Evolutionary conservation across 2,797 vertebrate species (phyloP).

Genomic region (Sebastes hopkinsi): DNA sequence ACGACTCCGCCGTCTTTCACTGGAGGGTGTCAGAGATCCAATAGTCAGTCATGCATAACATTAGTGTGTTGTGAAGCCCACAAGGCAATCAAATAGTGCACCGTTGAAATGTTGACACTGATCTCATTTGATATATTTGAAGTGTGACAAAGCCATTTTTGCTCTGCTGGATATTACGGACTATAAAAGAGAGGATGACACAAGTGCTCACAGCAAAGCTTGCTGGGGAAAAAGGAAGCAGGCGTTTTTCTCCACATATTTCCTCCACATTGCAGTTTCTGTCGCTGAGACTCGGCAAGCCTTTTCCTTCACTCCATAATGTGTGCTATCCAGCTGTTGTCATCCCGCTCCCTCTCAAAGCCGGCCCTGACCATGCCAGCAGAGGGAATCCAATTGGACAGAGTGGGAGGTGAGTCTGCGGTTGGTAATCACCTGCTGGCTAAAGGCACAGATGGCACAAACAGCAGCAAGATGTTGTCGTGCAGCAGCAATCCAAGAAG

Average conservation of each 20-base stretch:
- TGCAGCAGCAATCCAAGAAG: constrained; percentile 62
- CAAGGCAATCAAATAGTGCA: constrained; percentile 74
- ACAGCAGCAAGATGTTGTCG: constrained; percentile 68
- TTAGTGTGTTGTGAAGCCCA: constrained; percentile 70
- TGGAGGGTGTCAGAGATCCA: constrained; percentile 72
- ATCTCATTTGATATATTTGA: constrained; percentile 77
- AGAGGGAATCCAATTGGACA: constrained; percentile 62
- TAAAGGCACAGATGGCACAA: constrained; percentile 72
- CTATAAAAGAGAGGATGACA: constrained; percentile 64
- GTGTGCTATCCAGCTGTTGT: constrained; percentile 67
- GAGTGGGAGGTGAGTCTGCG: constrained; percentile 70
- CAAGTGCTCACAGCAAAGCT: constrained; percentile 48
- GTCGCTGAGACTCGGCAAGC: constrained; percentile 32
- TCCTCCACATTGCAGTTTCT: constrained; percentile 34
- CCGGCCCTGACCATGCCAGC: constrained; percentile 49
- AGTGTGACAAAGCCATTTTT: constrained; percentile 77
- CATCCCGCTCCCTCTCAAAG: constrained; percentile 51
- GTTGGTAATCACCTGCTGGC: constrained; percentile 77
- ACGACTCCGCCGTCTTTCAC: constrained; percentile 58
- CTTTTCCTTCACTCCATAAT: constrained; percentile 34
- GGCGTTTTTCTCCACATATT: constrained; percentile 34
- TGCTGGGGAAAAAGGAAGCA: constrained; percentile 35
- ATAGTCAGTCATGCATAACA: constrained; percentile 75
- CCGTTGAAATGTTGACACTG: constrained; percentile 74
- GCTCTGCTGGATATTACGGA: constrained; percentile 67